These are phyloP conservation scores for Platycheirus albimanus DNA, from an alignment of 2,888 invertebrate species.

Conservation along the genomic window DNA sequence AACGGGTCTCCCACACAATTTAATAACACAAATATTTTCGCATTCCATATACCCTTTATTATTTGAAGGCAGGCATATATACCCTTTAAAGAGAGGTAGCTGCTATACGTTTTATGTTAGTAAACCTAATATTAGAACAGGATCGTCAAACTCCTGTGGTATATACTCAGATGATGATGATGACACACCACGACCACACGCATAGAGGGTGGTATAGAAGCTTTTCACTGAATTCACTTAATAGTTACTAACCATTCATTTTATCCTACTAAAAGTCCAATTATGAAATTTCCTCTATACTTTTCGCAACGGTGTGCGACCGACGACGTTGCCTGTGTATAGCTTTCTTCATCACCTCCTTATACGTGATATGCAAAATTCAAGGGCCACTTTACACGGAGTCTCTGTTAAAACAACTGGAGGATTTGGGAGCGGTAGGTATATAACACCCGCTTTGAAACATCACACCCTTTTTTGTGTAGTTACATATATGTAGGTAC, in stretches of 20 bases:
- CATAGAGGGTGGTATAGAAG: slow-evolving; percentile 25
- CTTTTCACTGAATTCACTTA: slow-evolving; percentile 39
- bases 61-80: slow-evolving; percentile 2
- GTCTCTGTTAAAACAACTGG: slow-evolving; percentile 11
- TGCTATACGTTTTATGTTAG: neutral
- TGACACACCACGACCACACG: neutral
- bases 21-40: slow-evolving; percentile 12
- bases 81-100: no score
- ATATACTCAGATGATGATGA: neutral
- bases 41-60: slow-evolving; percentile 11
- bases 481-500: neutral
- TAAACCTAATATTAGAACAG: neutral
- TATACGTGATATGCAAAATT: slow-evolving; percentile 31
- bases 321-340: neutral
- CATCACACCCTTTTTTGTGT: neutral
- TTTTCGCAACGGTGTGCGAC: slow-evolving; percentile 10
- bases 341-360: slow-evolving; percentile 16
- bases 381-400: slow-evolving; percentile 23
- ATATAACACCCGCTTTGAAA: neutral
- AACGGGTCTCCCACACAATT: slow-evolving; percentile 18
- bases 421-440: slow-evolving; percentile 1
- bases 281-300: slow-evolving; percentile 41
- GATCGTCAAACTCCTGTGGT: slow-evolving; percentile 9
- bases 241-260: slow-evolving; percentile 50
- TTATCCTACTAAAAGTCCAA: slow-evolving; percentile 49